Conservation (phyloP, 2,888 invertebrate genomes). For the Lysandra bellargus region DNA sequence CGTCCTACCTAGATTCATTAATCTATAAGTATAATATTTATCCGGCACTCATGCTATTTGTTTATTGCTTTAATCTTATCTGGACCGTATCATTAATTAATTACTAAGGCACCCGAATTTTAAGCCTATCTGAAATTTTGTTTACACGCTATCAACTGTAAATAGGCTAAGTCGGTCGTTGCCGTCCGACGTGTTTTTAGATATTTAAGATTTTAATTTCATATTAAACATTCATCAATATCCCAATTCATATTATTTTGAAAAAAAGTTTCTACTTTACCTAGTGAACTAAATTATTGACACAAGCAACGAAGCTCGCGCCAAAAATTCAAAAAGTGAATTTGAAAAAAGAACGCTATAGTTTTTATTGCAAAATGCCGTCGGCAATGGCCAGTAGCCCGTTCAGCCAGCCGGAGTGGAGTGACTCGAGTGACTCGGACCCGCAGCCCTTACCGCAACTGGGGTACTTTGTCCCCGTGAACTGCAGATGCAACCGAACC, state of each 20-base stretch:
- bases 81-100: conserved; percentile 49
- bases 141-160: conserved; percentile 48
- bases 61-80: conserved; percentile 42
- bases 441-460: conserved; percentile 74
- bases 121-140: conserved; percentile 45
- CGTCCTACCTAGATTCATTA: not conserved
- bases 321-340: conserved; percentile 20
- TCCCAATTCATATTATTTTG: not conserved
- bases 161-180: conserved; percentile 48
- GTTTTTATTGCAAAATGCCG: conserved; percentile 53
- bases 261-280: not conserved
- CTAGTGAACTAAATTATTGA: not conserved
- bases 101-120: conserved; percentile 60
- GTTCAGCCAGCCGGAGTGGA: conserved; percentile 75
- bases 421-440: conserved; percentile 73
- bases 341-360: conserved; percentile 27
- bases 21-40: not conserved
- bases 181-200: conserved; percentile 37
- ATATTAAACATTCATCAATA: conserved; percentile 15
- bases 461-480: conserved; percentile 82
- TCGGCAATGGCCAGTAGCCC: conserved; percentile 63
- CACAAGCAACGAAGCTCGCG: not conserved
- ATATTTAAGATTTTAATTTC: conserved; percentile 36
- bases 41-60: not conserved
- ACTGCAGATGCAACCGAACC: conserved; percentile 68